Evolutionary conservation across 1,140 invertebrate genomes (phyloP), one percentile per base, ranked within the genome.

Genomic region (Rhagoletis pomonella): DNA sequence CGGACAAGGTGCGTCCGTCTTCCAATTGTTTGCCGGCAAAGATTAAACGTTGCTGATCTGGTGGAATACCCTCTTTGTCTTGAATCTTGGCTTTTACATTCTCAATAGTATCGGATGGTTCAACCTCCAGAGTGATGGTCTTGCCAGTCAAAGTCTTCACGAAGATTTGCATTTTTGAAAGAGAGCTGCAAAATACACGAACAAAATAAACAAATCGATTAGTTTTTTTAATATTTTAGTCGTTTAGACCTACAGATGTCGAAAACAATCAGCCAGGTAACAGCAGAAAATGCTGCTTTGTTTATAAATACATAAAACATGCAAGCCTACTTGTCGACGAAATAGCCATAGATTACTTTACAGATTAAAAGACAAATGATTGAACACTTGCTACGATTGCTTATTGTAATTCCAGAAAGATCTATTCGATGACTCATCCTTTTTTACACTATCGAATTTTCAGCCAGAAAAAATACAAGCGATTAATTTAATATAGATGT

Each of bases 51-150:
- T 97, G 97, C 92, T 97, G 96, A 93, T 97, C 97, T 88, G 97
- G 96, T 65, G 97, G 97, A 93, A 97, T 97, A 90, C 97, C 97
- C 94, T 97, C 96, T 92, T 96, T 97, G 88, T 98, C 95, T 93
- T 98, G 97, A 91, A 98, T 98, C 91, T 98, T 98, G 3, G 97
- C 96, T 92, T 98, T 98, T 0, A 98, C 97, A 96, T 98, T 97
- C 93, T 98, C 97, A 91, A 98, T 98, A 17, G 97, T 97, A 93
- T 98, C 97, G 50, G 96, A 97, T 85, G 96, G 95, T 91, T 98
- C 97, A 88, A 98, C 97, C 94, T 98, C 97, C 88, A 98, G 95
- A 88, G 97, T 98, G 94, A 98, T 98, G 93, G 97, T 98, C 94
- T 98, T 98, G 86, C 97, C 97, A 89, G 97, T 98, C 65, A 98